phyloP scores from a whole-genome alignment of 2,797 vertebrate species.

The Jordanella pulchra region DNA sequence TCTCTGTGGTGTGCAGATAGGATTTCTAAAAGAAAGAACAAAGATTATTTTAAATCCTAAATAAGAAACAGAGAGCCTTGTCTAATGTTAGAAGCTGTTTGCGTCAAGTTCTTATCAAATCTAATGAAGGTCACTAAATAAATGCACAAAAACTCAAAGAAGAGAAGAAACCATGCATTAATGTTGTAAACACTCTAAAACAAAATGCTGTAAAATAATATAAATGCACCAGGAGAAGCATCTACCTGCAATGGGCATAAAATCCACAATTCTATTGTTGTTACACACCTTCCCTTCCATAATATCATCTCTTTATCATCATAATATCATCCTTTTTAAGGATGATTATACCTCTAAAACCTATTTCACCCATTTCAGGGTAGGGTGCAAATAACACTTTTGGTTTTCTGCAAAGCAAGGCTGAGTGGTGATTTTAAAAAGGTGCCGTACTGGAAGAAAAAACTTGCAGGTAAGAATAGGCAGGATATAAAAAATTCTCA shows the following conservation, averaged over 20 bases:
- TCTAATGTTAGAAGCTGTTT: conserved; percentile 22
- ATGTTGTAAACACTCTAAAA: neutral
- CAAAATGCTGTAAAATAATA: neutral
- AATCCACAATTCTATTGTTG: neutral
- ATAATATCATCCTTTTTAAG: conserved; percentile 12
- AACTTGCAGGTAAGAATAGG: neutral
- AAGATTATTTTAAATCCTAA: conserved; percentile 25
- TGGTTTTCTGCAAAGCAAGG: conserved; percentile 18
- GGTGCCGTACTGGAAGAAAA: too few relatives aligned
- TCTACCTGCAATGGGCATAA: neutral
- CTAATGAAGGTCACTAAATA: neutral
- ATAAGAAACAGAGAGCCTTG: conserved; percentile 16
- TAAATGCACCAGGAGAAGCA: too few relatives aligned
- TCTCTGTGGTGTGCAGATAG: neutral
- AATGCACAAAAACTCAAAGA: neutral
- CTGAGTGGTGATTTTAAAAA: conserved; percentile 15
- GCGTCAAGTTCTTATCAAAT: conserved; percentile 7
- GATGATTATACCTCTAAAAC: conserved; percentile 14
- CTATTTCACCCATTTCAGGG: conserved; percentile 38
- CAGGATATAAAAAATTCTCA: neutral
- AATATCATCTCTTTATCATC: too few relatives aligned
- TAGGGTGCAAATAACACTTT: conserved; percentile 24
- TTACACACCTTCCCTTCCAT: neutral
- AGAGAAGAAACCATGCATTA: neutral
- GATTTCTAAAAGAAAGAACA: neutral